phyloP scores from a whole-genome alignment of 1,140 invertebrate genomes.

The Microplitis demolitor region DNA sequence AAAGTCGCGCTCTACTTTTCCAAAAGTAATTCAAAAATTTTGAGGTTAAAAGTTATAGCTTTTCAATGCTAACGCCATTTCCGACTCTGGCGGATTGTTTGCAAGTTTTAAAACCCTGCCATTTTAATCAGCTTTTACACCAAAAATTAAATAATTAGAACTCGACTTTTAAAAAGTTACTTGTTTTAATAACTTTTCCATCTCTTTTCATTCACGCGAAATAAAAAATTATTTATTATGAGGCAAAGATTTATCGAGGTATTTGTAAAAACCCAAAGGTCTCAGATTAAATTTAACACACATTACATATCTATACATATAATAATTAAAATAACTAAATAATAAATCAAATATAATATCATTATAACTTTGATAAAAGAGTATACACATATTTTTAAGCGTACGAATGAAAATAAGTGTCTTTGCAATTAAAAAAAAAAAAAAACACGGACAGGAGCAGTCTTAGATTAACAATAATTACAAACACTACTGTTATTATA shows the following conservation, averaged over 20 bases:
- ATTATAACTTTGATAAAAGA: constrained; percentile 12
- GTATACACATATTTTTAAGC: constrained; percentile 15
- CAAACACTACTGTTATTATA: background rate
- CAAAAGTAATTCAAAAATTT: no score
- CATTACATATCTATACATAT: background rate
- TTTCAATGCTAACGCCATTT: no score
- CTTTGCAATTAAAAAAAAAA: background rate
- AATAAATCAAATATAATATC: background rate
- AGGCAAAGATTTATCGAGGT: constrained; percentile 34
- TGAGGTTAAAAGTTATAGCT: no score
- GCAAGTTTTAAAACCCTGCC: no score
- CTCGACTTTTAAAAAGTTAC: no score
- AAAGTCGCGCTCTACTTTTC: no score
- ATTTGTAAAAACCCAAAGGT: constrained; percentile 32
- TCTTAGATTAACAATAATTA: constrained; percentile 27
- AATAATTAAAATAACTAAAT: background rate
- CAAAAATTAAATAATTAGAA: no score
- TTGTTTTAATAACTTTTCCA: constrained; percentile 23
- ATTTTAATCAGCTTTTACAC: no score
- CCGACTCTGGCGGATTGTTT: no score
- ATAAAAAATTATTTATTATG: constrained; percentile 27
- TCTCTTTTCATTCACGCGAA: constrained; percentile 36
- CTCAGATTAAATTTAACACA: constrained; percentile 20
- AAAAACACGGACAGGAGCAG: constrained; percentile 27
- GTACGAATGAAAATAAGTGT: constrained; percentile 20